Conservation (phyloP, 2,888 invertebrate genomes). For the Tanypteryx hageni region DNA sequence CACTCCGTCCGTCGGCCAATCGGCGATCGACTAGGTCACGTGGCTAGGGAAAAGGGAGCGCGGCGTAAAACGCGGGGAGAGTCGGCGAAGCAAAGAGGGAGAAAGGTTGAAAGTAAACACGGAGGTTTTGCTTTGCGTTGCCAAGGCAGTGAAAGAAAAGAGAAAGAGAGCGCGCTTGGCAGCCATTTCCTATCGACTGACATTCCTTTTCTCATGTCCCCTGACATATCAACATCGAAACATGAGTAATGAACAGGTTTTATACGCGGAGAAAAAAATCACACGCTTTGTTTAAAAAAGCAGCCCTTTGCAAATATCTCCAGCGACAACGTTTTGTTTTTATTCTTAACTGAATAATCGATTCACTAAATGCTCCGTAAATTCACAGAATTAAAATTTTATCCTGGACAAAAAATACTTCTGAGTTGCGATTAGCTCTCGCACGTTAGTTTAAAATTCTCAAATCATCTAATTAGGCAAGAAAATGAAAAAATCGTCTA, state of each 20-base stretch:
- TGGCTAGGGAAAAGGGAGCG: neutral
- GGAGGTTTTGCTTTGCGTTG: neutral
- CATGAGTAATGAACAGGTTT: too few relatives aligned
- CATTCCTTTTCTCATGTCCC: neutral
- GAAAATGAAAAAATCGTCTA: too few relatives aligned
- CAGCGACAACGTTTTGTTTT: too few relatives aligned
- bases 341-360: too few relatives aligned
- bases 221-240: neutral
- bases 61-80: neutral
- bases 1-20: neutral
- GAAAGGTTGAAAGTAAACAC: slow-evolving; percentile 20
- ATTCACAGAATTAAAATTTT: too few relatives aligned
- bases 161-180: slow-evolving; percentile 28
- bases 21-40: neutral
- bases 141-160: neutral
- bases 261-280: neutral
- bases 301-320: neutral
- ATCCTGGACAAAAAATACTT: too few relatives aligned
- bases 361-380: too few relatives aligned
- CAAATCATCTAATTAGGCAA: too few relatives aligned
- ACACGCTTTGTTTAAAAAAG: neutral
- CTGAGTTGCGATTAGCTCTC: too few relatives aligned
- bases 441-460: too few relatives aligned
- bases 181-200: neutral
- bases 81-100: neutral